These are phyloP conservation scores for Taenaris catops DNA, from an alignment of 2,888 invertebrate genomes.

Conservation along the genomic window DNA sequence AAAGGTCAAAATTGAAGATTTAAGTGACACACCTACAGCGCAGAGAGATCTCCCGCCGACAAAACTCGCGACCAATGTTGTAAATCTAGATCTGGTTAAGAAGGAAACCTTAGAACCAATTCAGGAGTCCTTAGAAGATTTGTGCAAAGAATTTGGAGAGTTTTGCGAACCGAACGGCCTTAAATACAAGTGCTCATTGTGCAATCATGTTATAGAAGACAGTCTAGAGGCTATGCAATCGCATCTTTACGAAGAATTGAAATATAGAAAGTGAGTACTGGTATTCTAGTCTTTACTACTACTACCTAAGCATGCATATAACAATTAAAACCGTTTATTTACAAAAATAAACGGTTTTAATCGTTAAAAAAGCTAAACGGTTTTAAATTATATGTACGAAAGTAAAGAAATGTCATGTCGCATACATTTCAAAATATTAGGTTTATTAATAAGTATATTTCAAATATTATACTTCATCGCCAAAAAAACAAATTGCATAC, in stretches of 20 bases:
- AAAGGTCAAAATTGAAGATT: constrained; percentile 42
- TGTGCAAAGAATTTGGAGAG: constrained; percentile 47
- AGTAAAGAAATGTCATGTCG: too few species aligned
- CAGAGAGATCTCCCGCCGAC: constrained; percentile 15
- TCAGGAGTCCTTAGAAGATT: constrained; percentile 35
- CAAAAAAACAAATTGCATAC: too few species aligned
- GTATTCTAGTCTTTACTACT: too few species aligned
- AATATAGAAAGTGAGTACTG: constrained; percentile 82
- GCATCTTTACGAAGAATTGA: constrained; percentile 84
- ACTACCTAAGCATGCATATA: neutral
- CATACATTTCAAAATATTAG: too few species aligned
- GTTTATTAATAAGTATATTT: too few species aligned
- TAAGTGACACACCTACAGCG: constrained; percentile 16
- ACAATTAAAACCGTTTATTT: too few species aligned
- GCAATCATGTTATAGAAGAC: constrained; percentile 78
- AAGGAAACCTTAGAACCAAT: constrained; percentile 36
- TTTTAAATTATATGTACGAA: too few species aligned
- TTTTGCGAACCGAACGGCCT: constrained; percentile 74
- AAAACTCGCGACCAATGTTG: constrained; percentile 8
- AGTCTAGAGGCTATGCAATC: constrained; percentile 80
- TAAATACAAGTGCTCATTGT: constrained; percentile 81
- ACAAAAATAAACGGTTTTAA: too few species aligned
- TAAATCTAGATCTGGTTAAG: constrained; percentile 59
- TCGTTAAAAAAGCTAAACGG: too few species aligned
- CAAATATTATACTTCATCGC: too few species aligned